phyloP scores from a whole-genome alignment of 2,797 vertebrate genomes.

The Catostomus latipinnis region DNA sequence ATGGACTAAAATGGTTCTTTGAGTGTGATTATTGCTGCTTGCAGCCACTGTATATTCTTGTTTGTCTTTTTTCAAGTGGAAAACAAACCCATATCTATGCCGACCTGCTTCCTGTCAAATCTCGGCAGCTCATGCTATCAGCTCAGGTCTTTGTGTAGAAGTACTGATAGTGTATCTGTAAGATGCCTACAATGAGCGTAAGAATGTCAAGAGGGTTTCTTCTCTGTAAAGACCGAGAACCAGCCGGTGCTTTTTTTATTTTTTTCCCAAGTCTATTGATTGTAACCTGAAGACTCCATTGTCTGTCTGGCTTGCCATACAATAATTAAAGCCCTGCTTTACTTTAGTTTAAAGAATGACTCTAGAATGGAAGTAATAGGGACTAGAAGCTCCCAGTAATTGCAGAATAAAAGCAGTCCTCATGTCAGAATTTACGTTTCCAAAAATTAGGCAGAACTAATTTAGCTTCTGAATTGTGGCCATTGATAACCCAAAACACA shows the following conservation, averaged over 20 bases:
- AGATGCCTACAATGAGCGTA: slow-evolving; percentile 47
- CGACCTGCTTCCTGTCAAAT: slow-evolving; percentile 49
- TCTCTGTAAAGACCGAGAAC: not conserved
- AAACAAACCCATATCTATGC: slow-evolving; percentile 48
- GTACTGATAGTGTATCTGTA: slow-evolving; percentile 59
- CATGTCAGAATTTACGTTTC: slow-evolving; percentile 14
- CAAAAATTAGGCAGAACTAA: not conserved
- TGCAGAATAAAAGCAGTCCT: slow-evolving; percentile 16
- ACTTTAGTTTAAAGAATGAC: slow-evolving; percentile 43
- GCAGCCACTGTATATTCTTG: not conserved
- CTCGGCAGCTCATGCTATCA: slow-evolving; percentile 42
- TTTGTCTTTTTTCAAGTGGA: slow-evolving; percentile 27
- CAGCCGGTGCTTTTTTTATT: slow-evolving; percentile 43
- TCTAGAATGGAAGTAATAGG: slow-evolving; percentile 41
- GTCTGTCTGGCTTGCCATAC: slow-evolving; percentile 49
- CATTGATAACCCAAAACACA: not conserved
- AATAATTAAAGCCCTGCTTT: slow-evolving; percentile 49
- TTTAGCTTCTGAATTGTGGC: not conserved
- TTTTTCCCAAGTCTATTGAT: slow-evolving; percentile 54
- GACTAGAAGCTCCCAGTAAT: slow-evolving; percentile 3
- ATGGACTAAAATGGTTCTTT: no score
- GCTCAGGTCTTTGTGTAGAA: slow-evolving; percentile 39
- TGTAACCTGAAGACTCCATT: slow-evolving; percentile 51
- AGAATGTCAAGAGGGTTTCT: slow-evolving; percentile 47
- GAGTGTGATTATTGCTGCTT: no score